phyloP scores from a whole-genome alignment of 2,888 invertebrate genomes.

The Synergus japonicus region DNA sequence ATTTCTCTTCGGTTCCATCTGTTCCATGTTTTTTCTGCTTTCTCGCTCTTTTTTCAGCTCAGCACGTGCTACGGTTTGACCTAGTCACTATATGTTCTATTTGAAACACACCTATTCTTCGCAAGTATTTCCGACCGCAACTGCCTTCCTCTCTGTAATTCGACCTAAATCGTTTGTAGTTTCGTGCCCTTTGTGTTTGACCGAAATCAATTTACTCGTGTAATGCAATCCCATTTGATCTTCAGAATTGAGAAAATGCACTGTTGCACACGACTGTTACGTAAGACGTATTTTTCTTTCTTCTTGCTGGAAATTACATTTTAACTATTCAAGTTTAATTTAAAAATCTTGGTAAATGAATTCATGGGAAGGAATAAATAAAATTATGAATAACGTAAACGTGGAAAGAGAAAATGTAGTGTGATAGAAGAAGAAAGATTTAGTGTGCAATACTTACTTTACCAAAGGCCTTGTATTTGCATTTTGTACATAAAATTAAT shows the following conservation, averaged over 20 bases:
- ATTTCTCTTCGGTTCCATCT: conserved; percentile 3
- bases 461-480: too few relatives aligned
- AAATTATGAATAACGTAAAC: too few relatives aligned
- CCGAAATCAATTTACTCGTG: conserved; percentile 9
- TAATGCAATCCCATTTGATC: conserved; percentile 10
- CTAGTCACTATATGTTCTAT: conserved; percentile 35
- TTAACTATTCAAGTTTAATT: background rate
- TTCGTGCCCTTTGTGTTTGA: background rate
- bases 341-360: background rate
- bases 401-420: too few relatives aligned
- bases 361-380: background rate
- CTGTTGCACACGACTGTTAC: background rate
- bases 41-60: background rate
- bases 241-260: conserved; percentile 8
- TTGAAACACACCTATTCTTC: conserved; percentile 15
- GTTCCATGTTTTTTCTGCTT: background rate
- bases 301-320: background rate
- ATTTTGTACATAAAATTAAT: background rate
- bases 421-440: too few relatives aligned
- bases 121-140: background rate
- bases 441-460: too few relatives aligned
- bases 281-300: too few relatives aligned
- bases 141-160: conserved; percentile 13
- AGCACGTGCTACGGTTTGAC: conserved; percentile 37
- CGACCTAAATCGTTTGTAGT: conserved; percentile 1